A percentile compares a stretch with the other conserved stretches of the same genome.
phyloP scores from a whole-genome alignment of 2,888 invertebrate genomes.

The Melinopterus prodromus region DNA sequence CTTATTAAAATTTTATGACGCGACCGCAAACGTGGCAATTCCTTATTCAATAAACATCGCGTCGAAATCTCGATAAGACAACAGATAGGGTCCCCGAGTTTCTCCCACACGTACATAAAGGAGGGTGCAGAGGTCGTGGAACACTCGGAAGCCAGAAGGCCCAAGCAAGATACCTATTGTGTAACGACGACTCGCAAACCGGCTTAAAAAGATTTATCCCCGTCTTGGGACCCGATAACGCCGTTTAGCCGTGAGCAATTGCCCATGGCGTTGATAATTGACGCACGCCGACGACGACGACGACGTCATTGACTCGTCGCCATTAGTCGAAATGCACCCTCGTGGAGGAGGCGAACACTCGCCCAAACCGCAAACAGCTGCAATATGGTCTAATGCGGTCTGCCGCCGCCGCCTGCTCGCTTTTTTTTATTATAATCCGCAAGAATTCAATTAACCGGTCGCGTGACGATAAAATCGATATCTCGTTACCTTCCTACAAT shows the following conservation, averaged over 20 bases:
- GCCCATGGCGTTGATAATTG: constrained; percentile 20
- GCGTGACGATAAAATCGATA: constrained; percentile 15
- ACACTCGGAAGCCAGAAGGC: too few relatives aligned
- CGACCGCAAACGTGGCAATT: not conserved
- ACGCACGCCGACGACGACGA: not conserved
- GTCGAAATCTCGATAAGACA: not conserved
- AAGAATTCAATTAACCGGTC: constrained; percentile 18
- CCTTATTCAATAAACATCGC: not conserved
- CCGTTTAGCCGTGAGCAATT: constrained; percentile 18
- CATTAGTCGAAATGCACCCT: not conserved
- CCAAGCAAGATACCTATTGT: too few relatives aligned
- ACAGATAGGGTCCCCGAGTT: not conserved
- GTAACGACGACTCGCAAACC: not conserved
- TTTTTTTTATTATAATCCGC: constrained; percentile 16
- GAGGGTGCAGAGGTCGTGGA: not conserved
- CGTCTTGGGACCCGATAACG: not conserved
- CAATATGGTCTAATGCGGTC: constrained; percentile 20
- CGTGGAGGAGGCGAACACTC: constrained; percentile 4
- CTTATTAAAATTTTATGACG: not conserved
- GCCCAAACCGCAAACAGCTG: constrained; percentile 17
- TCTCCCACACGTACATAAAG: not conserved
- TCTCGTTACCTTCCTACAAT: not conserved
- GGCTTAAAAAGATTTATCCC: constrained; percentile 17
- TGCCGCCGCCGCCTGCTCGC: not conserved
- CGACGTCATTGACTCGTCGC: not conserved